Evolutionary conservation across 2,888 invertebrate genomes (phyloP).

Genomic region (Calameuta filiformis): DNA sequence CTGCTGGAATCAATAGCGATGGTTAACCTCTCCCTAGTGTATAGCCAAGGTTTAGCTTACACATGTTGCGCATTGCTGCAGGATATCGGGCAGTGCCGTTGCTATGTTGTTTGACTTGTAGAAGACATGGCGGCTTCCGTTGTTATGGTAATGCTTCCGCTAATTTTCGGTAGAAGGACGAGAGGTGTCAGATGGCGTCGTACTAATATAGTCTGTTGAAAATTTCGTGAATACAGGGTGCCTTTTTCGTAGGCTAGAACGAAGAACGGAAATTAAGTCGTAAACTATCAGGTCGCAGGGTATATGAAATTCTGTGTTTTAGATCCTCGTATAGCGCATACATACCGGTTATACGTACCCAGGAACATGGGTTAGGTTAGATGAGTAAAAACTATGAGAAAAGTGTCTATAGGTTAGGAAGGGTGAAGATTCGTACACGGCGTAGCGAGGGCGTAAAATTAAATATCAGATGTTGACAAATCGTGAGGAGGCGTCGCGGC

Average conservation of each 20-base stretch:
- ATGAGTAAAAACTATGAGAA: too few species aligned
- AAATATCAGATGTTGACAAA: slow-evolving; percentile 67
- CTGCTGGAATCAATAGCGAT: slow-evolving; percentile 31
- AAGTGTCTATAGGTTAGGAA: too few species aligned
- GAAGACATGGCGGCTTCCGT: slow-evolving; percentile 31
- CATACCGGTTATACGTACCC: too few species aligned
- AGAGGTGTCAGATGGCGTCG: neutral
- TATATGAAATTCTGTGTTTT: too few species aligned
- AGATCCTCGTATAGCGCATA: neutral
- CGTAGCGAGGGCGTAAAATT: slow-evolving; percentile 56
- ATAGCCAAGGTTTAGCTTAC: slow-evolving; percentile 29
- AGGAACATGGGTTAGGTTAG: too few species aligned
- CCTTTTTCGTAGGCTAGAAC: too few species aligned
- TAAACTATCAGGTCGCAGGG: neutral
- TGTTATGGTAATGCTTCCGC: slow-evolving; percentile 30
- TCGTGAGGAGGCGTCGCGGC: slow-evolving; percentile 63
- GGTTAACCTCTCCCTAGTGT: slow-evolving; percentile 33
- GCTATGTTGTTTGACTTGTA: slow-evolving; percentile 40
- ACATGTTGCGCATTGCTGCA: slow-evolving; percentile 39
- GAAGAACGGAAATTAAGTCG: neutral
- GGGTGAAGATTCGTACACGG: neutral
- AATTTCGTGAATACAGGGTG: neutral
- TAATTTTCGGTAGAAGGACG: slow-evolving; percentile 35
- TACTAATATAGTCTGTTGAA: neutral
- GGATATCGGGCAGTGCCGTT: slow-evolving; percentile 32